Base-by-base conservation (phyloP, 2,113 vertebrate species). In the Rana temporaria region DNA sequence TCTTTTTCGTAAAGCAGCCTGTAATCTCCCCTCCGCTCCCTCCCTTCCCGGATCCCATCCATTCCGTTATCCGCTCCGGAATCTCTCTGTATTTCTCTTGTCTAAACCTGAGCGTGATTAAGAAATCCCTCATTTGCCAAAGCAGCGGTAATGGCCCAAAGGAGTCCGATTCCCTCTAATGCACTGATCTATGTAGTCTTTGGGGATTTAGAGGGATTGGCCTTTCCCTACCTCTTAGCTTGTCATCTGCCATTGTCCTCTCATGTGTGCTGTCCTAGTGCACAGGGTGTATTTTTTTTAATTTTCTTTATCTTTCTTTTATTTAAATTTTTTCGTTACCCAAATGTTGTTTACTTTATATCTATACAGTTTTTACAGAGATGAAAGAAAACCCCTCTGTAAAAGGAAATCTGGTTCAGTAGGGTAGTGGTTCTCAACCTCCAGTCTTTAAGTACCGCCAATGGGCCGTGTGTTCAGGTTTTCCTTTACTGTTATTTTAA, bases 41-140 rank as follows among this genome's bases (percentile, higher is more conserved):
- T 78, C 42, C 65, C 30, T 18, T 12, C 15, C 26, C 14, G 12
- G 32, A 26, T 30, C 26, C 30, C 32, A 18, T 32, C 16, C 62
- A 65, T 20, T 52, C 76, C 20, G 52, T 79, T 67, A 79, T 79
- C 77, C 67, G 63, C 48, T 32, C 17, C 52, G 18, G 48, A 18
- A 57, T 79, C 62, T 48, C 68, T 62, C 56, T 71, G 65, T 34
- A 8, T 63, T 73, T 72, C 69, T 64, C 79, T 81, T 65, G 48
- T 74, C 59, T 82, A 74, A 74, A 74, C 60, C 79, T 24, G 70
- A 26, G 79, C 48, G 66, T 66, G 69, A 73, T 63, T 72, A 73
- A 64, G 79, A 81, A 81, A 81, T 81, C 79, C 60, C 79, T 81
- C 59, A 64, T 81, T 81, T 81, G 48, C 67, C 79, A 72, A 64